phyloP scores from a whole-genome alignment of 2,888 invertebrate genomes.

The Prenolepis imparis region DNA sequence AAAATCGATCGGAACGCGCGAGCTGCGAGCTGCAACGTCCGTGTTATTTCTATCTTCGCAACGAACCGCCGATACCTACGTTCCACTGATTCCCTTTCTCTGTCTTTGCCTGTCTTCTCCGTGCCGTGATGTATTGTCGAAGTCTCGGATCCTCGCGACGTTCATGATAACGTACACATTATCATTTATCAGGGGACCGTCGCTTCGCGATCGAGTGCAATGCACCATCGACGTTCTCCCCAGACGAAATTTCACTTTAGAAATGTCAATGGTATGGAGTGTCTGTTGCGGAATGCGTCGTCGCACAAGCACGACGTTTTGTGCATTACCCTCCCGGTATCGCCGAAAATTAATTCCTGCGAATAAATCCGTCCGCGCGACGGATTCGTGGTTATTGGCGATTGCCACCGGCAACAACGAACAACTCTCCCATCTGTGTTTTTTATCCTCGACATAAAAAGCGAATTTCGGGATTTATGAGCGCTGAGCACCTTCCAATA shows the following conservation, averaged over 20 bases:
- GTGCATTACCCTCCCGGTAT: conserved; percentile 5
- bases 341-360: conserved; percentile 38
- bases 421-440: neutral
- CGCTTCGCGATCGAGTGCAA: conserved; percentile 48
- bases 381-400: conserved; percentile 38
- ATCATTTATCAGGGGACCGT: conserved; percentile 61
- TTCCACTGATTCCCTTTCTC: conserved; percentile 11
- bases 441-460: conserved; percentile 27
- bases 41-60: conserved; percentile 36
- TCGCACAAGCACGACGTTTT: conserved; percentile 15
- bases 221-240: conserved; percentile 53
- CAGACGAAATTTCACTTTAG: conserved; percentile 34
- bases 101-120: neutral
- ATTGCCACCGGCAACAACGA: neutral
- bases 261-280: conserved; percentile 28
- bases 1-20: conserved; percentile 32
- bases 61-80: conserved; percentile 9
- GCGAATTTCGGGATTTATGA: conserved; percentile 46
- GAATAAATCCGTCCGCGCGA: conserved; percentile 30
- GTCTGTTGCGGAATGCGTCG: conserved; percentile 22
- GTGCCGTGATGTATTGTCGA: conserved; percentile 20
- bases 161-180: conserved; percentile 63
- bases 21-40: conserved; percentile 8
- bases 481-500: conserved; percentile 32
- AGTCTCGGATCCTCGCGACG: conserved; percentile 45